phyloP scores from a whole-genome alignment of 35 echinoderm and acorn worm genomes.

The Strongylocentrotus purpuratus region DNA sequence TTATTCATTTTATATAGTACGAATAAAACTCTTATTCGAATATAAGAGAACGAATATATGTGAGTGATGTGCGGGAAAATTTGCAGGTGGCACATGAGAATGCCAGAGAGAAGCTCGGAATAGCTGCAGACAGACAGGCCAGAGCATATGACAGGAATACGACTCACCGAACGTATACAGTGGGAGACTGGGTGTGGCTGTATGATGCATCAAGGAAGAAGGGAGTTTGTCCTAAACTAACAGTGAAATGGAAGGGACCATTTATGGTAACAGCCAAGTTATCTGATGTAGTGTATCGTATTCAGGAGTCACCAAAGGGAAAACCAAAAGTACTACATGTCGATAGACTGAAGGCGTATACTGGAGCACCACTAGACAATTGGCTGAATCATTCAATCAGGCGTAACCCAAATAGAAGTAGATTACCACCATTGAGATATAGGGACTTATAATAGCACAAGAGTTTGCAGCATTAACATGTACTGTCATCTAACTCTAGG shows the following conservation, averaged over 20 bases:
- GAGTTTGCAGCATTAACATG: no score
- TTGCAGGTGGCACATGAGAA: no score
- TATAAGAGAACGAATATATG: no score
- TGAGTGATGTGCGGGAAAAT: no score
- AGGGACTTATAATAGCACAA: not conserved
- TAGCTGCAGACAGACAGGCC: not conserved
- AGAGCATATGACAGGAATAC: constrained; percentile 27
- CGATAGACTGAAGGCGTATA: constrained; percentile 60
- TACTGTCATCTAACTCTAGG: no score
- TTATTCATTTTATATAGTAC: no score
- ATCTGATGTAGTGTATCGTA: constrained; percentile 63
- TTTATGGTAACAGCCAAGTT: constrained; percentile 58
- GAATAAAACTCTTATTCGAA: no score
- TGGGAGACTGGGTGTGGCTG: constrained; percentile 69
- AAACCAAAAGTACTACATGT: constrained; percentile 62
- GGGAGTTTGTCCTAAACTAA: constrained; percentile 62
- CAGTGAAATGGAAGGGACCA: constrained; percentile 67
- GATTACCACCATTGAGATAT: not conserved
- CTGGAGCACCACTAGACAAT: not conserved
- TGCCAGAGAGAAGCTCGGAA: no score
- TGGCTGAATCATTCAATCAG: constrained; percentile 12
- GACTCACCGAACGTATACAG: not conserved
- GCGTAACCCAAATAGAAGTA: not conserved
- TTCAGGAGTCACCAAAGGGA: constrained; percentile 2
- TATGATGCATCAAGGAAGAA: constrained; percentile 57